These are phyloP conservation scores for Dasysyrphus albostriatus DNA, from an alignment of 2,888 invertebrate genomes.

Conservation along the genomic window DNA sequence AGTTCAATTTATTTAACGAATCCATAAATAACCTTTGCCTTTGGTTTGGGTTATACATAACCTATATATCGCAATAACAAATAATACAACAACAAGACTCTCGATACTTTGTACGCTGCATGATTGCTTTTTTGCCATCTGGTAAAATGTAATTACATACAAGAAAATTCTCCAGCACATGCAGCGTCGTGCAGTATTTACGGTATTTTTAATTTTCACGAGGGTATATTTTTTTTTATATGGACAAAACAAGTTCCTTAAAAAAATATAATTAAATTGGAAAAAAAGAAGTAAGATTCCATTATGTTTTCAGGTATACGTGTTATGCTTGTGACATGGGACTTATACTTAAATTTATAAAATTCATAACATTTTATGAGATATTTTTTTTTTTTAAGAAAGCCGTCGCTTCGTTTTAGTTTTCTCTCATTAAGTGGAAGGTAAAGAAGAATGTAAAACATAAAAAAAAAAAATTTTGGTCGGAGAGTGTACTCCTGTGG, in stretches of 20 bases:
- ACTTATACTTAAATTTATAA: conserved; percentile 8
- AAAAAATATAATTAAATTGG: not conserved
- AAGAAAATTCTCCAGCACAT: conserved; percentile 52
- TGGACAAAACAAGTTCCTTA: conserved; percentile 52
- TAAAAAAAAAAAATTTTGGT: conserved; percentile 13
- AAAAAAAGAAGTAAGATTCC: not conserved
- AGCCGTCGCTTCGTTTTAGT: conserved; percentile 12
- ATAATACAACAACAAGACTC: not conserved
- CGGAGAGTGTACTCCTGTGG: conserved; percentile 39
- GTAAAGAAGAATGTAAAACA: not conserved
- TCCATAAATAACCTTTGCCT: not conserved
- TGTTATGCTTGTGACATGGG: not conserved
- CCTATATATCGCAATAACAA: conserved; percentile 13
- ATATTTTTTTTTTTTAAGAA: conserved; percentile 37
- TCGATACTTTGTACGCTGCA: conserved; percentile 2
- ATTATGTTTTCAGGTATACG: conserved; percentile 22
- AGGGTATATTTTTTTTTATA: conserved; percentile 19
- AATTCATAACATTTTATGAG: conserved; percentile 32
- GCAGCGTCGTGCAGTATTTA: conserved; percentile 50
- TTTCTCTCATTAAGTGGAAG: conserved; percentile 3
- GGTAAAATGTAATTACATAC: conserved; percentile 60
- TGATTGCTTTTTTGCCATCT: conserved; percentile 57
- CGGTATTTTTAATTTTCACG: conserved; percentile 42
- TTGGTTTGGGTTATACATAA: not conserved
- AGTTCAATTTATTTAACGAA: not conserved